These are phyloP conservation scores for Ictalurus punctatus DNA, from an alignment of 2,113 vertebrate species.

Conservation along the genomic window DNA sequence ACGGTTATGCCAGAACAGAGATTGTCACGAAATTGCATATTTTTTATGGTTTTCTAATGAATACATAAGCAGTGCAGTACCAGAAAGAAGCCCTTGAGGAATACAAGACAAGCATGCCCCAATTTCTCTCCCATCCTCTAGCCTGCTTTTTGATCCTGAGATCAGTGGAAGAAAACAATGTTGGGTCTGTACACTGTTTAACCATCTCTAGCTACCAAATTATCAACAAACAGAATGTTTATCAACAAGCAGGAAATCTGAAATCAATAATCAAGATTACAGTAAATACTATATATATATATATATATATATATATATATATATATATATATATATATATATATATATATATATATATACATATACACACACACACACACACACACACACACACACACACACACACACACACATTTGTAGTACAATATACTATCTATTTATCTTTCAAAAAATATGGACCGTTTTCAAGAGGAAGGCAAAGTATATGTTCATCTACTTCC, in stretches of 20 bases:
- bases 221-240: neutral
- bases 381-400: too few relatives aligned
- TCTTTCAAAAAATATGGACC: neutral
- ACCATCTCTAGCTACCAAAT: conserved; percentile 13
- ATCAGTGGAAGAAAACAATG: conserved; percentile 38
- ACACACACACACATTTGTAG: neutral
- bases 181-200: conserved; percentile 8
- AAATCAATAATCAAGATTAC: neutral
- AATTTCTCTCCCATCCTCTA: conserved; percentile 42
- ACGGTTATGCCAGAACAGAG: conserved; percentile 2
- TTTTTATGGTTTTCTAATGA: conserved; percentile 42
- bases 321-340: too few relatives aligned
- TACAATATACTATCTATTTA: neutral
- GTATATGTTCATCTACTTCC: neutral
- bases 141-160: conserved; percentile 45
- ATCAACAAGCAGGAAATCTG: neutral
- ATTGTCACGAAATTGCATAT: conserved; percentile 34
- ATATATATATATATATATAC: neutral
- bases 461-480: conserved; percentile 1
- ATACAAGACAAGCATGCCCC: conserved; percentile 48
- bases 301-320: too few relatives aligned
- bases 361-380: neutral
- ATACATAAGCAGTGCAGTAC: conserved; percentile 42
- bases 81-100: conserved; percentile 46
- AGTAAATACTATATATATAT: neutral